Evolutionary conservation across 92 coral and sea anemone species (phyloP).

Genomic region (Anthopleura xanthogrammica): DNA sequence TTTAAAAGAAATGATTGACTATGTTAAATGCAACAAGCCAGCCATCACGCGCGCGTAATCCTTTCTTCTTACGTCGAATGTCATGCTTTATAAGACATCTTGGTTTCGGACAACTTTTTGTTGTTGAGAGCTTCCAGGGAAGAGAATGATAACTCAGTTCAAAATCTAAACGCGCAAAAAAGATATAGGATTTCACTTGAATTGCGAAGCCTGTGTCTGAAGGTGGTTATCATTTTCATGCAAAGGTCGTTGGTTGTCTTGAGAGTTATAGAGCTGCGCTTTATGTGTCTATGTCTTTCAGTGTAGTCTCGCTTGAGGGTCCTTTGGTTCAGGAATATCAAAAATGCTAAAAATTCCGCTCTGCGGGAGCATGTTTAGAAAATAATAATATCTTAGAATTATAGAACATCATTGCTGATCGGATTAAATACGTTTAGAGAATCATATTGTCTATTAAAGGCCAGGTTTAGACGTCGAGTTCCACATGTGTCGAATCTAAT

Average conservation of each 20-base stretch:
- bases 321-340: neutral
- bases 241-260: too few relatives aligned
- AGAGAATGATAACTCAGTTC: too few relatives aligned
- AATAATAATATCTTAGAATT: neutral
- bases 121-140: too few relatives aligned
- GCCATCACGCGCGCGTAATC: neutral
- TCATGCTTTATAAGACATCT: too few relatives aligned
- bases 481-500: too few relatives aligned
- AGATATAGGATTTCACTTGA: too few relatives aligned
- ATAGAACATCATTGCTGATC: neutral
- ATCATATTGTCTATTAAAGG: neutral
- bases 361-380: neutral
- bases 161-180: too few relatives aligned
- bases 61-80: too few relatives aligned
- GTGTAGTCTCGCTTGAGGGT: neutral
- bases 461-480: too few relatives aligned
- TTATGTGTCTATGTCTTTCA: neutral
- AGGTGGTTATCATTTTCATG: too few relatives aligned
- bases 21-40: neutral
- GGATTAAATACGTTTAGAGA: neutral
- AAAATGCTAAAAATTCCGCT: neutral
- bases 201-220: too few relatives aligned
- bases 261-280: neutral
- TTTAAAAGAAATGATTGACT: neutral
- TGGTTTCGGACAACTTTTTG: too few relatives aligned